Conservation (phyloP, 2,797 vertebrate species). For the Gymnothorax javanicus region DNA sequence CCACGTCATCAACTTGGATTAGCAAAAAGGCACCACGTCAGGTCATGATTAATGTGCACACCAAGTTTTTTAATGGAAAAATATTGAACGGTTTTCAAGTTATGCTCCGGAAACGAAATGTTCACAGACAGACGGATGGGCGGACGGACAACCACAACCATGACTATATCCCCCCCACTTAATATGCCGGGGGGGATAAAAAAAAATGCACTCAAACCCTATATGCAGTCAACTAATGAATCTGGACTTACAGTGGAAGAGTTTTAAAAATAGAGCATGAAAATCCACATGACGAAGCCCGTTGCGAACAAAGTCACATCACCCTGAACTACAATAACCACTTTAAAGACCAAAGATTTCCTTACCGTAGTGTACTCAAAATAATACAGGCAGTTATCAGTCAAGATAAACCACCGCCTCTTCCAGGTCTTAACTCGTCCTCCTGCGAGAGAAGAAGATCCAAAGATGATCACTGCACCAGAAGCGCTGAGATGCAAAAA, state of each 20-base stretch:
- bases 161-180: no score
- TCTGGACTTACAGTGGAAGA: not conserved
- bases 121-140: no score
- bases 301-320: not conserved
- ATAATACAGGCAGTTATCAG: conserved; percentile 97
- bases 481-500: not conserved
- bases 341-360: conserved; percentile 18
- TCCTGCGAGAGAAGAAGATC: conserved; percentile 67
- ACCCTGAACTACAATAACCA: not conserved
- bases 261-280: not conserved
- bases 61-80: no score
- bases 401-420: conserved; percentile 96
- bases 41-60: no score
- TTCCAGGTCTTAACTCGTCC: conserved; percentile 99
- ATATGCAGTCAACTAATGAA: not conserved
- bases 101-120: no score
- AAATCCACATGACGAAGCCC: not conserved
- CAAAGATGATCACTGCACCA: not conserved
- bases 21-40: no score
- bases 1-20: no score
- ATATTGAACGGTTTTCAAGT: no score
- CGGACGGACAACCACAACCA: no score
- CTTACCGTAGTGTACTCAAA: conserved; percentile 97
- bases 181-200: not conserved
- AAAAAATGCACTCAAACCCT: not conserved